Base-by-base conservation (phyloP, 2,113 vertebrate species). In the Penelope pileata region DNA sequence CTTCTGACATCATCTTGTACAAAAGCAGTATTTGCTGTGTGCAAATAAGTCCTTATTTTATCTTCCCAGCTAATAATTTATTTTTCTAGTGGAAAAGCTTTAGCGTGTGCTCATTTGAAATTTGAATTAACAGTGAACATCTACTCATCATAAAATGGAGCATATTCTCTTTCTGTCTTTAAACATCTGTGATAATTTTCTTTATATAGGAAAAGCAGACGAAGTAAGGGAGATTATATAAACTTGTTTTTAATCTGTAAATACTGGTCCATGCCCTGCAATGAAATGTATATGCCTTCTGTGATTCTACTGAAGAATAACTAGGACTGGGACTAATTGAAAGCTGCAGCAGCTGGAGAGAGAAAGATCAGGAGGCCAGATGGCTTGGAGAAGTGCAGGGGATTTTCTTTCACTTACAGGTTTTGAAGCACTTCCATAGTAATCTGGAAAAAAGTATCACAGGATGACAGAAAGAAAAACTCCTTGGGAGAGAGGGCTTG, bases 251-350 rank as follows among this genome's bases (percentile, higher is more conserved):
- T 78, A 38, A 72, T 78, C 64, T 83, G 63, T 88, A 90, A 86
- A 91, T 93, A 89, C 53, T 86, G 30, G 76, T 45, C 47, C 2
- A 1, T 63, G 56, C 38, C 64, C 51, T 78, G 10, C 32, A 78
- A 7, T 68, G 66, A 81, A 38, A 86, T 82, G 24, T 75, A 54
- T 88, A 51, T 81, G 60, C 21, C 60, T 74, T 26, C 2, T 73
- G 79, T 80, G 63, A 73, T 54, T 77, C 72, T 78, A 54, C 47
- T 93, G 73, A 50, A 90, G 72, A 32, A 86, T 93, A 88, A 69
- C 79, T 80, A 24, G 73, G 84, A 4, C 73, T 92, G 83, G 86
- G 94, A 84, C 83, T 92, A 91, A 96, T 96, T 96, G 91, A 76
- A 81, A 68, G 16, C 88, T 84, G 48, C 23, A 88, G 68, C 77